phyloP scores from a whole-genome alignment of 2,888 invertebrate genomes.

The Eupithecia vulgata region DNA sequence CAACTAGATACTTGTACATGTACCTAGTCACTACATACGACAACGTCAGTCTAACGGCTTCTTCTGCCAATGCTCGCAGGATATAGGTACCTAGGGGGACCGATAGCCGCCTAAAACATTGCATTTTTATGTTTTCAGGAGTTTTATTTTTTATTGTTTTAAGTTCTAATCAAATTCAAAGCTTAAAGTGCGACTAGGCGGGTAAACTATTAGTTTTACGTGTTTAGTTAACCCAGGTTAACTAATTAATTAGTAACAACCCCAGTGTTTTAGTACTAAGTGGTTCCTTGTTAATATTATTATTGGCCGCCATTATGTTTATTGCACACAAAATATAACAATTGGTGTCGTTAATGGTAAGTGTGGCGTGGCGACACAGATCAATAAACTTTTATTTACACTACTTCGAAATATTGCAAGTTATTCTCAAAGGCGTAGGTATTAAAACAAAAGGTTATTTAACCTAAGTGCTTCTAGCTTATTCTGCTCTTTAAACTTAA shows the following conservation, averaged over 20 bases:
- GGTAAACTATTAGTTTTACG: too few species aligned
- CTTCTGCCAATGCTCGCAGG: too few species aligned
- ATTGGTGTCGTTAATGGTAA: constrained; percentile 1
- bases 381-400: constrained; percentile 3
- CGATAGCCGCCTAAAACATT: too few species aligned
- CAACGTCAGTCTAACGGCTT: too few species aligned
- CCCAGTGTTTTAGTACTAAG: constrained; percentile 22
- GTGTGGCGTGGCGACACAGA: neutral
- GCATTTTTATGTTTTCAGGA: too few species aligned
- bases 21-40: too few species aligned
- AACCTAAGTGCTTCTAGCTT: neutral
- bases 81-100: too few species aligned
- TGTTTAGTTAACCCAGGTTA: neutral
- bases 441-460: neutral
- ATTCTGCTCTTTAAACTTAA: too few species aligned
- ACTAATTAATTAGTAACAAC: neutral
- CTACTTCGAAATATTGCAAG: neutral
- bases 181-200: too few species aligned
- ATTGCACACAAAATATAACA: constrained; percentile 16
- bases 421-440: neutral
- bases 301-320: constrained; percentile 20
- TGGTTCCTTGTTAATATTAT: constrained; percentile 35
- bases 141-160: too few species aligned
- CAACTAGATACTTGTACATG: too few species aligned
- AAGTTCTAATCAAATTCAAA: too few species aligned